A percentile compares a stretch with the other conserved stretches of the same genome.
phyloP scores from a whole-genome alignment of 2,888 invertebrate genomes.

The Yponomeuta plumbellus region DNA sequence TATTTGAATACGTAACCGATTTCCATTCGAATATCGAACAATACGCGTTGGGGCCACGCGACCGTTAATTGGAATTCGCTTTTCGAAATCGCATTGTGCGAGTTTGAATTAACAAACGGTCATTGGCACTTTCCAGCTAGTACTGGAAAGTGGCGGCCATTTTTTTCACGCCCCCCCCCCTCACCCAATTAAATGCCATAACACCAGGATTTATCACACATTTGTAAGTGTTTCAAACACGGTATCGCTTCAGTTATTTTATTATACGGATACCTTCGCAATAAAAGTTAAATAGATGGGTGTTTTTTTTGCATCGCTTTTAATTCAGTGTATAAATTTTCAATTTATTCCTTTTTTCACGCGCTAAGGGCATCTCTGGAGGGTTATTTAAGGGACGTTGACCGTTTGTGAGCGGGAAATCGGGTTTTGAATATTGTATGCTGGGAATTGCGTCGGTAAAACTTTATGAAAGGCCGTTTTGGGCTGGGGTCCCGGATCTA shows the following conservation, averaged over 20 bases:
- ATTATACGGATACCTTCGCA: background rate
- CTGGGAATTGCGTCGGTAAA: conserved; percentile 1
- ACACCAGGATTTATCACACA: background rate
- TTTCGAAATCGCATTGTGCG: conserved; percentile 10
- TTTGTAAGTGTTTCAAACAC: background rate
- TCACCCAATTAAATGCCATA: background rate
- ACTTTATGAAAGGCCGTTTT: background rate
- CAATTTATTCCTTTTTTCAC: too few relatives aligned
- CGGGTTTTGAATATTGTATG: conserved; percentile 1
- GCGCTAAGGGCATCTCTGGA: background rate
- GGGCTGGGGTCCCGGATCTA: background rate
- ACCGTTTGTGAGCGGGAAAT: background rate
- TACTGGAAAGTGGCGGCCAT: background rate
- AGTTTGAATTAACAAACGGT: conserved; percentile 13
- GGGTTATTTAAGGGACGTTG: background rate
- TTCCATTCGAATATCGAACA: conserved; percentile 15
- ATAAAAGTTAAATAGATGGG: background rate
- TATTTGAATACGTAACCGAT: conserved; percentile 11
- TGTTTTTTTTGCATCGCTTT: background rate
- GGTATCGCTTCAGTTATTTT: background rate
- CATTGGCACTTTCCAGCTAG: background rate
- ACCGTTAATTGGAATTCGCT: conserved; percentile 12
- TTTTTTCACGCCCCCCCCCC: conserved; percentile 1
- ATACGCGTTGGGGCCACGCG: conserved; percentile 5
- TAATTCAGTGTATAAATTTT: background rate